Evolutionary conservation across 2,797 vertebrate species (phyloP).

Genomic region (Pseudomugil gertrudae): DNA sequence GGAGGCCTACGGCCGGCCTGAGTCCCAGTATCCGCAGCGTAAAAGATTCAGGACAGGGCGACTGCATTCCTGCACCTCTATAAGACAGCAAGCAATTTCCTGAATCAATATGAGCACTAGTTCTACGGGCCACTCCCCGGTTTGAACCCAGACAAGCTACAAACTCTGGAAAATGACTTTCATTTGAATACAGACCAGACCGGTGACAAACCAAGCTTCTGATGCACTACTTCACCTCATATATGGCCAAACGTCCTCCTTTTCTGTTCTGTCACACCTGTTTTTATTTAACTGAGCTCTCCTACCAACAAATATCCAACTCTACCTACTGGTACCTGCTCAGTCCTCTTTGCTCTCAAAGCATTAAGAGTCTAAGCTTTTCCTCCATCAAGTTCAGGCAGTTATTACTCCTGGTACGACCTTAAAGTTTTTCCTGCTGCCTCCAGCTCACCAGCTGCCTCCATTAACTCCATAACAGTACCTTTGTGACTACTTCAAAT

Average conservation of each 20-base stretch:
- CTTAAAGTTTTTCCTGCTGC: too few species aligned
- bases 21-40: conserved; percentile 85
- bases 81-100: conserved; percentile 83
- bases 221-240: not conserved
- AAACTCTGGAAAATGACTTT: not conserved
- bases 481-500: conserved; percentile 1
- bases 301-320: too few species aligned
- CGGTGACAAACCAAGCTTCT: not conserved
- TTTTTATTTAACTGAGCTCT: too few species aligned
- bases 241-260: too few species aligned
- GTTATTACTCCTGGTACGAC: too few species aligned
- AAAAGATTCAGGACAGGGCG: conserved; percentile 85
- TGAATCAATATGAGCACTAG: conserved; percentile 79
- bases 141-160: conserved; percentile 85
- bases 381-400: too few species aligned
- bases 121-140: conserved; percentile 82
- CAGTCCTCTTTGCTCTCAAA: too few species aligned
- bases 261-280: not conserved
- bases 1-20: conserved; percentile 85
- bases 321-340: too few species aligned
- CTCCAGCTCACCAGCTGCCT: not conserved
- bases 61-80: conserved; percentile 87
- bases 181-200: not conserved
- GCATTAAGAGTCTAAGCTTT: too few species aligned
- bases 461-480: not conserved